These are phyloP conservation scores for Eurystomus glaucurus DNA, from an alignment of 2,797 vertebrate genomes.

Conservation along the genomic window DNA sequence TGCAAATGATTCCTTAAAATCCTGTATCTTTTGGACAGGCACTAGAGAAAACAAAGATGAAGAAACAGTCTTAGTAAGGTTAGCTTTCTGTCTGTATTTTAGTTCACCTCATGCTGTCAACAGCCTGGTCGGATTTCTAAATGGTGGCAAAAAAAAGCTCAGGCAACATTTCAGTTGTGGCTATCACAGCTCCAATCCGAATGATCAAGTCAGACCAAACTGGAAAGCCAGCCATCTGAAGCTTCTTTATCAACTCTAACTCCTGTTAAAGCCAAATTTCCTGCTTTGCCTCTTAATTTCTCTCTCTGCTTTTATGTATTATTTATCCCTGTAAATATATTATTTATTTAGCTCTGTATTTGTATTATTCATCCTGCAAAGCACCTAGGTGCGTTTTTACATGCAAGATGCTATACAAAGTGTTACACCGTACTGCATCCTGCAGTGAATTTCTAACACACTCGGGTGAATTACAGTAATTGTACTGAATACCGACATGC, in stretches of 20 bases:
- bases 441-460: background rate
- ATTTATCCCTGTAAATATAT: conserved; percentile 2
- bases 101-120: background rate
- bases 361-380: conserved; percentile 22
- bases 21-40: background rate
- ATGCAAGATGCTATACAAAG: background rate
- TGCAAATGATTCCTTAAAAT: background rate
- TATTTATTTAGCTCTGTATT: background rate
- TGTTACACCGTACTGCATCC: accelerated
- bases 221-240: background rate
- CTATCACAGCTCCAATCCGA: background rate
- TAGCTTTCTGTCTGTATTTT: background rate
- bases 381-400: background rate
- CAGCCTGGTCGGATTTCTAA: background rate
- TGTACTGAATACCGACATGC: background rate
- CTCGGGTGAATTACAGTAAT: background rate
- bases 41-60: background rate
- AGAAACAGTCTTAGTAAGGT: background rate
- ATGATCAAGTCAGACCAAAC: background rate
- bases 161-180: background rate
- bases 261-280: background rate
- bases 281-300: background rate
- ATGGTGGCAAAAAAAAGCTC: background rate
- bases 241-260: background rate
- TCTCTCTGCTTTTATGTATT: background rate